Evolutionary conservation across 2,113 vertebrate species (phyloP), one percentile per base, ranked within the genome.

Genomic region (Otolemur garnettii): DNA sequence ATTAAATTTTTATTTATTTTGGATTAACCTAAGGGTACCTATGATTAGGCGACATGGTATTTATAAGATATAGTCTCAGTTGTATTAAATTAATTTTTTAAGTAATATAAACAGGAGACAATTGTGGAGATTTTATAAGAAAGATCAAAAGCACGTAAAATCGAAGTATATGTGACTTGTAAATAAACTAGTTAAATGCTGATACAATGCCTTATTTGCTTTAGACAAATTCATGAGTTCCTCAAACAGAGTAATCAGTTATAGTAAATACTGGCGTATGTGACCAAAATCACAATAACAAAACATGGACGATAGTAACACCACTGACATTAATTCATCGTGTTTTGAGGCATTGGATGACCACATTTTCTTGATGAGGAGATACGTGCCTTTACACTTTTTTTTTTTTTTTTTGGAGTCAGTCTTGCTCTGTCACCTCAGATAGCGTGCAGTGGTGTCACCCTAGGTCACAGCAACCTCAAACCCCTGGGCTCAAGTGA

Each of bases 161-260:
- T 87, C 62, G 80, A 95, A 92, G 69, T 53, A 69, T 42, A 45
- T 57, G 12, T 75, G 66, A 72, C 11, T 90, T 71, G 0, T 62
- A 64, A 87, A 87, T 14, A 77, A 74, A 57, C 5, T 10, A 26
- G 9, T 85, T 90, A 92, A 80, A 72, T 72, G 14, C 42, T 42
- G 12, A 26, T 38, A 71, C 0, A 50, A 45, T 64, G 60, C 22
- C 30, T 88, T 84, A 35, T 84, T 82, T 85, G 66, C 55, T 53
- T 81, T 87, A 64, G 72, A 92, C 17, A 77, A 88, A 96, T 72
- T 87, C 28, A 53, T 42, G 62, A 91, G 69, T 91, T 78, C 30
- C 33, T 91, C 68, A 53, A 95, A 62, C 38, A 94, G 79, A 28
- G 30, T 13, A 74, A 57, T 94, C 45, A 45, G 15, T 55, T 33